Evolutionary conservation across 2,797 vertebrate species (phyloP).

Genomic region (Lutjanus campechanus): DNA sequence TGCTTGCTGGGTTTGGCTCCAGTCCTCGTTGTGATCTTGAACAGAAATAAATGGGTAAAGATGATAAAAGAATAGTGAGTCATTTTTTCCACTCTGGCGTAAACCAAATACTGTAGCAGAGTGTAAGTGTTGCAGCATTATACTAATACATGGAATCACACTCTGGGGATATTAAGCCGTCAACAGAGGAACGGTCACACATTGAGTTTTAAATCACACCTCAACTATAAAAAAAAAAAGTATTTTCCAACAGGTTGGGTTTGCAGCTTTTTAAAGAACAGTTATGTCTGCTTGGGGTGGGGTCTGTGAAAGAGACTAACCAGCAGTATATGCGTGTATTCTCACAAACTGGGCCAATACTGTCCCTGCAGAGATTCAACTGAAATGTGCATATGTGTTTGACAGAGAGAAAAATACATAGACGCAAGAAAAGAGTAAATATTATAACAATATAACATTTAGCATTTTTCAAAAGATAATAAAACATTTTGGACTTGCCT

Average conservation of each 20-base stretch:
- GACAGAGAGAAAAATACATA: too few relatives aligned
- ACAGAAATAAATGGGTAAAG: conserved; percentile 23
- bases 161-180: conserved; percentile 19
- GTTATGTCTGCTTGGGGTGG: conserved; percentile 3
- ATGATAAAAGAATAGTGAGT: conserved; percentile 18
- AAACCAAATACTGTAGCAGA: conserved; percentile 4
- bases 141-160: conserved; percentile 12
- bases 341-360: too few relatives aligned
- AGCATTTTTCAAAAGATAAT: too few relatives aligned
- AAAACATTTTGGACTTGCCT: too few relatives aligned
- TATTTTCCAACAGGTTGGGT: conserved; percentile 3
- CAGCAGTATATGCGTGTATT: background rate
- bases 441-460: too few relatives aligned
- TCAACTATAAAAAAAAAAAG: background rate
- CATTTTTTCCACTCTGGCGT: background rate
- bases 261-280: background rate
- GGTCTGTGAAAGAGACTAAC: conserved; percentile 16
- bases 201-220: background rate
- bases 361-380: too few relatives aligned
- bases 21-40: background rate
- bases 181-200: conserved; percentile 6
- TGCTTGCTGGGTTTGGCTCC: conserved; percentile 11
- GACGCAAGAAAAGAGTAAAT: too few relatives aligned
- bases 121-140: conserved; percentile 5
- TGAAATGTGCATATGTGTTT: too few relatives aligned